These are phyloP conservation scores for Calonectris borealis DNA, from an alignment of 2,113 vertebrate genomes.

Conservation along the genomic window DNA sequence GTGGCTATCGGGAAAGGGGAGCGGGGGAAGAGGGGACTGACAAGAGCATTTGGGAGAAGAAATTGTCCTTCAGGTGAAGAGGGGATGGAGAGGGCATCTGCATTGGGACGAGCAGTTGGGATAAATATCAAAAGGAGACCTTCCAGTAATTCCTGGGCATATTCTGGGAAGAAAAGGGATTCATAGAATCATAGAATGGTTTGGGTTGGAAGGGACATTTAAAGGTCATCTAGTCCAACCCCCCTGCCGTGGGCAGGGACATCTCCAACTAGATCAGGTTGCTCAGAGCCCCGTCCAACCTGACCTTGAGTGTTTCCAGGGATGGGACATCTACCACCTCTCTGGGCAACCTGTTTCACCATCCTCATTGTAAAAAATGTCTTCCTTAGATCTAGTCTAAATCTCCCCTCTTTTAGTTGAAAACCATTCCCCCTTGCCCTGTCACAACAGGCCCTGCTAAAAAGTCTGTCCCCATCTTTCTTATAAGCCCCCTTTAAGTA, in stretches of 20 bases:
- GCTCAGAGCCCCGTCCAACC: neutral
- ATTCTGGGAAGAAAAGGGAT: neutral
- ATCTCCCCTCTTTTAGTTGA: no score
- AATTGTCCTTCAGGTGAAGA: rapidly evolving
- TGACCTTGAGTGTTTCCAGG: neutral
- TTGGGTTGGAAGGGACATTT: neutral
- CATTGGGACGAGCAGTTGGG: neutral
- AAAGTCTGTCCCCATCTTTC: no score
- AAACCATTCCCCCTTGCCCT: no score
- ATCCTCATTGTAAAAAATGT: neutral
- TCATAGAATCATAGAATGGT: neutral
- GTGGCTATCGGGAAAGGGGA: neutral
- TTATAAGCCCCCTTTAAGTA: neutral
- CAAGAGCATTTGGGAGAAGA: neutral
- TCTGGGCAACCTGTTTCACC: neutral
- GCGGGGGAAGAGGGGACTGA: neutral
- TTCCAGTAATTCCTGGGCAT: neutral
- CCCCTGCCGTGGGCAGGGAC: neutral
- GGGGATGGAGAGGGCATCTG: neutral
- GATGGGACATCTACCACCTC: neutral
- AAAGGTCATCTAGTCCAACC: neutral
- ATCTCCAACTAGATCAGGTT: neutral
- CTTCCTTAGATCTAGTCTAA: no score
- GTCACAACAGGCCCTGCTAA: no score
- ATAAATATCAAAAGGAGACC: neutral